Conservation (phyloP, 2,888 invertebrate genomes). For the Patella ulyssiponensis region DNA sequence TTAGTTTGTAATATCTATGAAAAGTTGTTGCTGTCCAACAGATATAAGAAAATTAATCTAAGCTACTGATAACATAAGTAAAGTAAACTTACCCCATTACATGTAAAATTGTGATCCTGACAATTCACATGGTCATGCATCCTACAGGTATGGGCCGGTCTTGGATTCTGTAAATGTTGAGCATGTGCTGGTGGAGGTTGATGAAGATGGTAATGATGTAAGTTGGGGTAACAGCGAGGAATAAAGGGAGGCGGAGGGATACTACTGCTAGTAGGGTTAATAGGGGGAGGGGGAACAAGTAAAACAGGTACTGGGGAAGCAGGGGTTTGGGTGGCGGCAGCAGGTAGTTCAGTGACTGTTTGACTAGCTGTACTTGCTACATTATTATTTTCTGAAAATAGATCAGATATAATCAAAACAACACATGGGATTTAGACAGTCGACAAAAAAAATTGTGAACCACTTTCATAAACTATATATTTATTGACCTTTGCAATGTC, state of each 20-base stretch:
- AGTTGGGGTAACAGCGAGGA: slow-evolving; percentile 12
- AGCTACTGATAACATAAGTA: too few relatives aligned
- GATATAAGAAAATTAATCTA: too few relatives aligned
- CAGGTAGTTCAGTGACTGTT: slow-evolving; percentile 8
- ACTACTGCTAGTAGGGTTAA: slow-evolving; percentile 2
- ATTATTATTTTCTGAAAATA: slow-evolving; percentile 1
- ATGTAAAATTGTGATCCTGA: slow-evolving; percentile 28
- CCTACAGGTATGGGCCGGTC: slow-evolving; percentile 33
- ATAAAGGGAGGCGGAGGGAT: slow-evolving; percentile 50
- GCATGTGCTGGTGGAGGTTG: slow-evolving; percentile 50
- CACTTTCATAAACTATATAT: too few relatives aligned
- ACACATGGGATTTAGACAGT: too few relatives aligned
- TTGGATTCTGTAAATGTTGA: slow-evolving; percentile 35
- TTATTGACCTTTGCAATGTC: too few relatives aligned
- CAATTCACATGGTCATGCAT: slow-evolving; percentile 32
- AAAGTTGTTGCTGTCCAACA: too few relatives aligned
- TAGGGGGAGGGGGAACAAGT: not conserved
- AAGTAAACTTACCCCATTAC: slow-evolving; percentile 25
- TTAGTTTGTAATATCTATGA: too few relatives aligned
- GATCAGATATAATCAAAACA: not conserved
- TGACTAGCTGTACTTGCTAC: slow-evolving; percentile 7
- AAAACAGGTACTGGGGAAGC: slow-evolving; percentile 5
- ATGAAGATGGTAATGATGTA: slow-evolving; percentile 35
- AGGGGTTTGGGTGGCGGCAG: slow-evolving; percentile 13
- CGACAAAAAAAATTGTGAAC: too few relatives aligned